Evolutionary conservation across 2,797 vertebrate genomes (phyloP).

Genomic region (Gambelia wislizenii): DNA sequence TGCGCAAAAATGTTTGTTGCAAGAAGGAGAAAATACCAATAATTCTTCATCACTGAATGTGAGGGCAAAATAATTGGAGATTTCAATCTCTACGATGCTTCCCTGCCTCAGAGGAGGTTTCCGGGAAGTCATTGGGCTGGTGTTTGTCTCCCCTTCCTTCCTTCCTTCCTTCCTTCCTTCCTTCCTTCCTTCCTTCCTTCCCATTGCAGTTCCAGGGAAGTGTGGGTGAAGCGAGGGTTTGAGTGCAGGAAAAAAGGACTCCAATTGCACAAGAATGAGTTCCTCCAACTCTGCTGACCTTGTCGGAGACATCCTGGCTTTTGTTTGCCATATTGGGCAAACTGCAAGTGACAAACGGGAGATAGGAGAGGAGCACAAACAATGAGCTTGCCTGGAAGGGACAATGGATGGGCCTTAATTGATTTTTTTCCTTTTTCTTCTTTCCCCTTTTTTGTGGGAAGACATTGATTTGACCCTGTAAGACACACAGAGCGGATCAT

Average conservation of each 20-base stretch:
- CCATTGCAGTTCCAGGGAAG: too few relatives aligned
- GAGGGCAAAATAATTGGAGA: too few relatives aligned
- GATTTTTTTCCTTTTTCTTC: slow-evolving; percentile 70
- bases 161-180: background rate
- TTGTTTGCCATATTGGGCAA: slow-evolving; percentile 75
- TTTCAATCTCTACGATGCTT: too few relatives aligned
- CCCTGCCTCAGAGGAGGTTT: too few relatives aligned
- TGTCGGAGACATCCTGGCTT: slow-evolving; percentile 71
- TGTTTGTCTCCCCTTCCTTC: too few relatives aligned
- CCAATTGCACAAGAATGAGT: slow-evolving; percentile 25
- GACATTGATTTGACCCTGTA: slow-evolving; percentile 85
- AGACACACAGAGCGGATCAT: slow-evolving; percentile 78
- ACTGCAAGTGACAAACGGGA: slow-evolving; percentile 75
- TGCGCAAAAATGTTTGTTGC: too few relatives aligned
- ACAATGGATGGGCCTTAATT: slow-evolving; percentile 83
- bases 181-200: background rate
- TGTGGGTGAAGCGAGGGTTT: too few relatives aligned
- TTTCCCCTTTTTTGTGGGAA: slow-evolving; percentile 67
- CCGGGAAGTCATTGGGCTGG: too few relatives aligned
- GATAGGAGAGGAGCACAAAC: slow-evolving; percentile 89
- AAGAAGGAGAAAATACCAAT: too few relatives aligned
- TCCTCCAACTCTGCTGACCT: slow-evolving; percentile 70
- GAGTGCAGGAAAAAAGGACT: background rate
- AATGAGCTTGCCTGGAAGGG: slow-evolving; percentile 83
- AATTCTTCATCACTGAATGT: too few relatives aligned